phyloP scores from a whole-genome alignment of 2,888 invertebrate genomes.

The Cryptocephalus primarius region DNA sequence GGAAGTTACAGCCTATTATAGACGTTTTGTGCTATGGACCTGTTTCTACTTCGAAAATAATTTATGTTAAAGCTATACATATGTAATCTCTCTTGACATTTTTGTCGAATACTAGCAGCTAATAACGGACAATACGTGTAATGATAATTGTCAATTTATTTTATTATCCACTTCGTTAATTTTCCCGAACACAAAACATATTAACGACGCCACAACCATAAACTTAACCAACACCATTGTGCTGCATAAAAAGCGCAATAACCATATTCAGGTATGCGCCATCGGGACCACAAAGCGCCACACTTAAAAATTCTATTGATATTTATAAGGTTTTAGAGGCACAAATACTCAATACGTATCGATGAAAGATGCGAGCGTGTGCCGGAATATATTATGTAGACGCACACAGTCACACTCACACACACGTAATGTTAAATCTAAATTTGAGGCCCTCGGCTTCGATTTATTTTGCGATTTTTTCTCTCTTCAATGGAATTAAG shows the following conservation, averaged over 20 bases:
- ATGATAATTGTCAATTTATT: no score
- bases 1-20: no score
- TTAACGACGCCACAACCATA: neutral
- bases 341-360: constrained; percentile 24
- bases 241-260: constrained; percentile 10
- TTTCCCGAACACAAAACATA: no score
- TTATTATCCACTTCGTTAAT: no score
- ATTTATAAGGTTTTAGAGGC: constrained; percentile 25
- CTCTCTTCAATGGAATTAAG: no score
- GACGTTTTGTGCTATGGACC: no score
- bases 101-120: no score
- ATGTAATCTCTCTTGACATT: no score
- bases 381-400: constrained; percentile 23
- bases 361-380: constrained; percentile 25
- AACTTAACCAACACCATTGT: constrained; percentile 6
- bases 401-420: no score
- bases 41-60: no score
- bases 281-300: constrained; percentile 18
- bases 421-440: constrained; percentile 17
- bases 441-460: constrained; percentile 13
- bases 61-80: no score
- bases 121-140: no score
- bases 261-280: constrained; percentile 13
- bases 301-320: constrained; percentile 26
- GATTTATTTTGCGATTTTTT: constrained; percentile 3